Base-by-base conservation (phyloP, 2,113 vertebrate species). In the Leuciscus idus region DNA sequence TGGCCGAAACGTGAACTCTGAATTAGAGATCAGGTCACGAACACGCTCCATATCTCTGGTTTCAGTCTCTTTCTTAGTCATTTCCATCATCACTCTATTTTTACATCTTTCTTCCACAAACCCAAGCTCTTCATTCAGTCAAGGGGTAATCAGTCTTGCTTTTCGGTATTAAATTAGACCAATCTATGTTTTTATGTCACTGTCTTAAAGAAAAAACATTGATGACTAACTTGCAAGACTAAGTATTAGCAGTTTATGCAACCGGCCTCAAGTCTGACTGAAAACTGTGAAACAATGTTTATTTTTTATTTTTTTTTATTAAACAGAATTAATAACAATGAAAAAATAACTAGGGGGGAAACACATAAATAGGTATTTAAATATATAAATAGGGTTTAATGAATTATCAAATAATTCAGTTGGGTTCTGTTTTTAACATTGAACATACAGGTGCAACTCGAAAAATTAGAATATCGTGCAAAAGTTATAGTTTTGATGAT, bases 271-370 rank as follows among this genome's bases (percentile, higher is more conserved):
- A 52, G 48, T 50, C 13, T 48, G 48, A 50, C 48, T 13, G 48
- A 50, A 50, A 50, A 52, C 46, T 48, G 12, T 50, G 17, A 72
- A 43, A 43, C 19, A 11, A 12, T 2, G 13, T 72, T 72, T 57
- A 43, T 70, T 36, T 72, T 72, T 57, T 72, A n/a, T n/a, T 70
- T 36, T 72, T 72, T 57, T 72, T 70, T 36, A 70, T 70, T 39
- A 70, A 21, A 39, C 55, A 23, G 13, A 52, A 57, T 23, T 0
- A 21, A 57, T 57, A 21, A 57, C 17, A 21, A 39, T 10, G 66
- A 70, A 70, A 21, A 39, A 70, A 23, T 39, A 5, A 68, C 15
- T 33, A 19, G 30, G 7, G 17, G 8, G 4, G 12, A n/a, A 64
- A 15, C 12, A 64, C 6, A 66, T 33, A 66, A 66, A 66, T 66